These are phyloP conservation scores for Luidia sarsii DNA, from an alignment of 53 echinoderm and acorn worm genomes.

Conservation along the genomic window DNA sequence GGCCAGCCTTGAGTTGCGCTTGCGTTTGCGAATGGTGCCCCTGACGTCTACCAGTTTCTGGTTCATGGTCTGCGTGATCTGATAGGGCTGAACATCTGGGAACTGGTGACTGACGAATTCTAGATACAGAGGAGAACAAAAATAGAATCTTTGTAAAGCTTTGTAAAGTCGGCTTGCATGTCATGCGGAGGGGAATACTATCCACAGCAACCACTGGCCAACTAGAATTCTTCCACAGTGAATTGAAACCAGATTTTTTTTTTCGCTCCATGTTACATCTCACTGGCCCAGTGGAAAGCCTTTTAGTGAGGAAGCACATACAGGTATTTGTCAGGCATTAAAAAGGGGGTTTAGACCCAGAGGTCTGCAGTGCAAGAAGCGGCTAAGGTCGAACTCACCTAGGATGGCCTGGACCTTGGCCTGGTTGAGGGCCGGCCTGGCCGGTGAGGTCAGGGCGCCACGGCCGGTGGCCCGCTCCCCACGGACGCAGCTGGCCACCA, in stretches of 20 bases:
- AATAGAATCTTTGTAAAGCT: no score
- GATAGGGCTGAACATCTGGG: constrained; percentile 50
- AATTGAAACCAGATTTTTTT: no score
- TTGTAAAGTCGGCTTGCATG: no score
- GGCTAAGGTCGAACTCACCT: constrained; percentile 9
- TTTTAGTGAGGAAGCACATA: no score
- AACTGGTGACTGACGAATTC: constrained; percentile 53
- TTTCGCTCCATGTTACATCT: no score
- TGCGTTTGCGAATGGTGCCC: constrained; percentile 7
- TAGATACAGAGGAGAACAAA: neutral
- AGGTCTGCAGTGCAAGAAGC: neutral
- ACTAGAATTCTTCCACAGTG: no score
- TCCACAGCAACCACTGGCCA: no score
- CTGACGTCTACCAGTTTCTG: constrained; percentile 66
- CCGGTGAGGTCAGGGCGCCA: constrained; percentile 16
- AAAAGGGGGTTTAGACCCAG: no score
- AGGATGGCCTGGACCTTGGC: constrained; percentile 32
- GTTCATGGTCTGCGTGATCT: constrained; percentile 59
- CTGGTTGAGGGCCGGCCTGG: constrained; percentile 32
- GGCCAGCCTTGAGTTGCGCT: no score
- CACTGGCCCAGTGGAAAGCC: no score
- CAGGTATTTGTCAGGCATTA: no score
- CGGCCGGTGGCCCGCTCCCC: constrained; percentile 58
- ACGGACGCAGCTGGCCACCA: constrained; percentile 58
- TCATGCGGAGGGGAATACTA: no score